phyloP scores from a whole-genome alignment of 2,797 vertebrate genomes.

The Loris lydekkerianus region DNA sequence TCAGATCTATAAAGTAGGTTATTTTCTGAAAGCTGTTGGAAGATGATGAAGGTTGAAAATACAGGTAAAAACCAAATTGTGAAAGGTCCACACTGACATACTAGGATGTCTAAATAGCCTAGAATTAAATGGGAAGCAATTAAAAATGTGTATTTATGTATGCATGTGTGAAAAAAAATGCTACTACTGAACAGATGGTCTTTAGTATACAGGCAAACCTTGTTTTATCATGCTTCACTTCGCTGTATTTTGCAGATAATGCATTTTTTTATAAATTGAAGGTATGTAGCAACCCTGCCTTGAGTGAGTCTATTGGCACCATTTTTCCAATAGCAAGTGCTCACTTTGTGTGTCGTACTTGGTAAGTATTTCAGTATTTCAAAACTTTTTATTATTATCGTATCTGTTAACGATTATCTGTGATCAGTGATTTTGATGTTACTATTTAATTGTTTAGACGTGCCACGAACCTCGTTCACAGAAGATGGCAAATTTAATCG shows the following conservation, averaged over 20 bases:
- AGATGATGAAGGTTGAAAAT: background rate
- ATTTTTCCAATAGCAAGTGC: background rate
- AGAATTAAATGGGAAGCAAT: background rate
- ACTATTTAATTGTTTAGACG: background rate
- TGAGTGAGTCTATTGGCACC: background rate
- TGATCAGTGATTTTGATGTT: background rate
- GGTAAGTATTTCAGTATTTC: background rate
- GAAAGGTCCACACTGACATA: background rate
- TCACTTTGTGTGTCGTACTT: background rate
- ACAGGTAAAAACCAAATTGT: background rate
- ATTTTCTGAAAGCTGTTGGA: background rate
- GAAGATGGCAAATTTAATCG: background rate
- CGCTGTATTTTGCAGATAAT: background rate
- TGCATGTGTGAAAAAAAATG: background rate
- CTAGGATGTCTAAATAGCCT: conserved; percentile 26
- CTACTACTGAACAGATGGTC: background rate
- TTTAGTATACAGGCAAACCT: background rate
- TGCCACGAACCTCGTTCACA: background rate
- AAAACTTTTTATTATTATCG: background rate
- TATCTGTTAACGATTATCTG: background rate
- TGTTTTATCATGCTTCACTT: background rate
- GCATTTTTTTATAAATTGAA: background rate
- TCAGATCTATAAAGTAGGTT: background rate
- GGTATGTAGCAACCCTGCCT: background rate
- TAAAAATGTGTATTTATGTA: background rate